These are phyloP conservation scores for Acrobasis repandana DNA, from an alignment of 2,888 invertebrate species.

Conservation along the genomic window DNA sequence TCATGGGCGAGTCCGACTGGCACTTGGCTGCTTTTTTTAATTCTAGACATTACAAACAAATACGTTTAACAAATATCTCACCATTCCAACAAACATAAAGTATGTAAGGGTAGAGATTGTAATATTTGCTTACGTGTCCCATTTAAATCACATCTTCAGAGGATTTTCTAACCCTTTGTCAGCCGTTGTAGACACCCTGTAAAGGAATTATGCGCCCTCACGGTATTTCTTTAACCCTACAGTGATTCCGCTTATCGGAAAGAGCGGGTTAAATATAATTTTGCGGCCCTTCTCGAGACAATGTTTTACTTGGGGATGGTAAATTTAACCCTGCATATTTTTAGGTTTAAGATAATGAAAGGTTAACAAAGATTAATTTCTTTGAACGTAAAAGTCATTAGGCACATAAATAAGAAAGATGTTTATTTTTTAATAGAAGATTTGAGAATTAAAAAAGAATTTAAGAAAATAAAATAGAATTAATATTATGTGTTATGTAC, in stretches of 20 bases:
- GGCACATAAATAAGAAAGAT: too few relatives aligned
- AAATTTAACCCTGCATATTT: conserved; percentile 47
- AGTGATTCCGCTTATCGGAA: conserved; percentile 78
- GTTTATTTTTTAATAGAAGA: too few relatives aligned
- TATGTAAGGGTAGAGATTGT: not conserved
- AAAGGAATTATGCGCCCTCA: conserved; percentile 78
- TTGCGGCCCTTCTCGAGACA: conserved; percentile 61
- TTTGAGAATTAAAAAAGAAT: too few relatives aligned
- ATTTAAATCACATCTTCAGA: conserved; percentile 14
- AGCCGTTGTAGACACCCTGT: conserved; percentile 52
- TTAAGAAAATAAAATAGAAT: too few relatives aligned
- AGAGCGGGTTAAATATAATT: conserved; percentile 77
- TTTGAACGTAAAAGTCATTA: too few relatives aligned
- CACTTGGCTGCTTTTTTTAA: too few relatives aligned
- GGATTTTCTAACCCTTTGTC: conserved; percentile 13
- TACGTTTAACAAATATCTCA: not conserved
- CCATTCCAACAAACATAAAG: not conserved
- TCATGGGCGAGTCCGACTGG: too few relatives aligned
- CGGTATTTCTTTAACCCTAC: conserved; percentile 76
- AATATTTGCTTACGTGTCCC: conserved; percentile 10
- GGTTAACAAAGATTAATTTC: not conserved
- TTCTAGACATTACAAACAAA: not conserved
- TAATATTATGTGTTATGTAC: too few relatives aligned
- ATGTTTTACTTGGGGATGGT: conserved; percentile 62
- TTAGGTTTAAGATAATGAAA: not conserved